These are phyloP conservation scores for Bubo blakistoni DNA, from an alignment of 2,113 vertebrate species.

Conservation along the genomic window DNA sequence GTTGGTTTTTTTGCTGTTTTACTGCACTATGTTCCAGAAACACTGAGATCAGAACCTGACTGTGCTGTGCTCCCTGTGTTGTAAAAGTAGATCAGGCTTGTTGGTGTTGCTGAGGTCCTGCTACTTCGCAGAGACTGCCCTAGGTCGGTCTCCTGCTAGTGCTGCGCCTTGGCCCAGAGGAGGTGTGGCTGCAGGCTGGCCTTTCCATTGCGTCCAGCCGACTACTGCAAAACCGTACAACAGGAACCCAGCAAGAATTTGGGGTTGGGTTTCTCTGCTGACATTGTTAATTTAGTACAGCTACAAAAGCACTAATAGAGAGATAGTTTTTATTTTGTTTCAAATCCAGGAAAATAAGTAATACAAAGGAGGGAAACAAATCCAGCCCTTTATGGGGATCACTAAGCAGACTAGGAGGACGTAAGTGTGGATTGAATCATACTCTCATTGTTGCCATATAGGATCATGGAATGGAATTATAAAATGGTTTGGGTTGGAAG, in stretches of 20 bases:
- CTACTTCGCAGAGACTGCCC: fast-evolving
- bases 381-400: background rate
- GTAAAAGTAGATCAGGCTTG: fast-evolving
- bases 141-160: fast-evolving
- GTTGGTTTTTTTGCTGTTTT: background rate
- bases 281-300: background rate
- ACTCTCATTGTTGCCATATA: background rate
- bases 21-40: background rate
- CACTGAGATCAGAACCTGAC: background rate
- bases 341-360: background rate
- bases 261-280: background rate
- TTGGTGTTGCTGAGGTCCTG: background rate
- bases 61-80: background rate
- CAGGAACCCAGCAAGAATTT: background rate
- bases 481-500: background rate
- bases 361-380: background rate
- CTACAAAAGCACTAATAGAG: background rate
- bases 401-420: background rate
- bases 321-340: background rate
- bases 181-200: background rate
- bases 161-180: background rate
- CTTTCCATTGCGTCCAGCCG: background rate
- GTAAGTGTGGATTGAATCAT: background rate
- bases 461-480: background rate
- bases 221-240: no score